Base-by-base conservation (phyloP, 2,113 vertebrate genomes). In the Chaetorhynchus papuensis region DNA sequence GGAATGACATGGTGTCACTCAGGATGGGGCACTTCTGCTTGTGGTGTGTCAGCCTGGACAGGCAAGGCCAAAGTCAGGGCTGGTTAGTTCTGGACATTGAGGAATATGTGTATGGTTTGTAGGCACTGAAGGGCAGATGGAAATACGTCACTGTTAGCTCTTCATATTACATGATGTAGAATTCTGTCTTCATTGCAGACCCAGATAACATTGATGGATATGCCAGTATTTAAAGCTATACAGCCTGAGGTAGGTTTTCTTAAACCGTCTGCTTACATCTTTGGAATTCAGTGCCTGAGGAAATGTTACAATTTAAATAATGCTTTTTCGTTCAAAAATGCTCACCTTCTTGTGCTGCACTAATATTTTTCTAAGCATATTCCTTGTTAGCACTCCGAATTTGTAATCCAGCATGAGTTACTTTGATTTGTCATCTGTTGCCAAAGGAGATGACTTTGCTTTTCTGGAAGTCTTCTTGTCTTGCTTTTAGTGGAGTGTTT, bases 141-240 rank as follows among this genome's bases (percentile, higher is more conserved):
- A 65, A 81, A 63, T 42, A 39, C 1, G 2, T 54, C 17, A 13
- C n/a, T n/a, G 15, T 50, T 87, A 52, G 26, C 31, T 76, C 57
- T 94, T 87, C 4, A 1, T 69, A 9, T 45, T 28, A 28, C 13
- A 6, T 20, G 7, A 52, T 59, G 75, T 71, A 30, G 71, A 82
- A 80, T 76, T 44, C 76, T 94, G 31, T 93, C 95, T 96, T 78
- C 87, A 6, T 98, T 97, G 50, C 97, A 99, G 99, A 99, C 99
- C 97, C 99, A 99, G 95, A 99, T 99, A 96, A 99, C 99, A 0
- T 39, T 99, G 96, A 99, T 99, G 99, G 99, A 99, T 87, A 97
- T 98, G 35, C 99, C 99, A 27, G 99, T 99, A 78, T 99, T 99
- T 89, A 99, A 98, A 98, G 99, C 98, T 72, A 99, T 99, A 96